These are phyloP conservation scores for Dryas iulia DNA, from an alignment of 1,140 invertebrate genomes.

Conservation along the genomic window DNA sequence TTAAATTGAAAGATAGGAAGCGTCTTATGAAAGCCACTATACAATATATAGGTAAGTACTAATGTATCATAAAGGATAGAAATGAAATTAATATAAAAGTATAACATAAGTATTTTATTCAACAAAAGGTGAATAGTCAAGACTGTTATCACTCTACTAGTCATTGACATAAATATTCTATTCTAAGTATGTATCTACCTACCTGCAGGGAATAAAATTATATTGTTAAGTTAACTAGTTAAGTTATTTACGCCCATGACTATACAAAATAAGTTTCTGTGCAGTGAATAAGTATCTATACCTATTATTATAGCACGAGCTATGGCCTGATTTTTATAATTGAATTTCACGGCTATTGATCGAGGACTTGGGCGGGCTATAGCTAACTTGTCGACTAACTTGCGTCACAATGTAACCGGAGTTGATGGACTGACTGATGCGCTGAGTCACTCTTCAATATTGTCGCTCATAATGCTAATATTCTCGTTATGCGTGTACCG, in stretches of 20 bases:
- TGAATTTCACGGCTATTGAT: slow-evolving; percentile 72
- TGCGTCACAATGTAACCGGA: slow-evolving; percentile 69
- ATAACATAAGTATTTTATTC: too few species aligned
- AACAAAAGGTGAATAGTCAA: neutral
- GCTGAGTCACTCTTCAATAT: slow-evolving; percentile 75
- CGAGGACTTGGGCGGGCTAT: slow-evolving; percentile 68
- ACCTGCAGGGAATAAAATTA: neutral
- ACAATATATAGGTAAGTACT: too few species aligned
- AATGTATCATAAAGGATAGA: too few species aligned
- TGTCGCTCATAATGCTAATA: slow-evolving; percentile 76
- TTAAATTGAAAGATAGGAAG: too few species aligned
- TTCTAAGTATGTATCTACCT: neutral
- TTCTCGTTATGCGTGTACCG: slow-evolving; percentile 73
- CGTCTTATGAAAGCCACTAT: too few species aligned
- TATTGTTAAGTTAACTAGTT: neutral
- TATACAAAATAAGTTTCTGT: slow-evolving; percentile 21
- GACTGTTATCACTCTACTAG: neutral
- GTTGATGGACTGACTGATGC: slow-evolving; percentile 65
- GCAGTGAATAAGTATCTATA: slow-evolving; percentile 2
- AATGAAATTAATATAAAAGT: too few species aligned
- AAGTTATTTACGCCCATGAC: slow-evolving; percentile 18
- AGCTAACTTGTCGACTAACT: slow-evolving; percentile 64
- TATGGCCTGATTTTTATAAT: slow-evolving; percentile 59
- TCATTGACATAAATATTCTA: neutral
- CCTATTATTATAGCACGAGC: slow-evolving; percentile 34